These are phyloP conservation scores for Drosophila mauritiana DNA, from an alignment of 1,140 invertebrate genomes.

Conservation along the genomic window DNA sequence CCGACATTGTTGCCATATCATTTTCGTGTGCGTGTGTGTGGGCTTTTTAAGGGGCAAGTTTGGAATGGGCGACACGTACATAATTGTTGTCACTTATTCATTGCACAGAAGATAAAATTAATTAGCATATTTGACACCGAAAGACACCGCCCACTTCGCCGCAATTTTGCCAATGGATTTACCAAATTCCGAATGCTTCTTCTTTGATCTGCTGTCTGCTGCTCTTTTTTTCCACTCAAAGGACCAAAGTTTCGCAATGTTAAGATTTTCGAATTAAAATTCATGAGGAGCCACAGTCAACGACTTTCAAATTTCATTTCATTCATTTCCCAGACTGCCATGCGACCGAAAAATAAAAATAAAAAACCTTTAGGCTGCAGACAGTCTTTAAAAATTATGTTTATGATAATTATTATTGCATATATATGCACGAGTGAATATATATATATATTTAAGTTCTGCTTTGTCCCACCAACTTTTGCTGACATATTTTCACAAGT, in stretches of 20 bases:
- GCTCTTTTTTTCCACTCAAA: neutral
- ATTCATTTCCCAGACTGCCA: neutral
- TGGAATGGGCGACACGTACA: neutral
- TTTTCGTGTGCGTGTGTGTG: neutral
- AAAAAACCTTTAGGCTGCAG: constrained; percentile 5
- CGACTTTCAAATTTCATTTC: constrained; percentile 34
- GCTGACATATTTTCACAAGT: constrained; percentile 57
- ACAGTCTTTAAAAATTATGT: constrained; percentile 44
- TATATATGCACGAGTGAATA: constrained; percentile 16
- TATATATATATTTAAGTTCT: constrained; percentile 2
- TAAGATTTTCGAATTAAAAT: constrained; percentile 47
- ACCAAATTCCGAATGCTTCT: constrained; percentile 1
- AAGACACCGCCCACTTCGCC: constrained; percentile 4
- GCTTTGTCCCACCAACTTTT: constrained; percentile 12
- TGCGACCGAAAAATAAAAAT: neutral
- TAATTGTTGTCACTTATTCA: constrained; percentile 48
- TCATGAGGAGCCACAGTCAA: constrained; percentile 29
- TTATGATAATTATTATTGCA: constrained; percentile 44
- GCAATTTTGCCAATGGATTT: constrained; percentile 1
- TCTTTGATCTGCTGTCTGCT: neutral
- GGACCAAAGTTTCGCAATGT: constrained; percentile 38
- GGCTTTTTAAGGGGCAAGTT: neutral
- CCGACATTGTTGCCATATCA: constrained; percentile 39
- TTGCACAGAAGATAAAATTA: constrained; percentile 43
- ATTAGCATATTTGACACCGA: constrained; percentile 34